phyloP scores from a whole-genome alignment of 2,888 invertebrate species.

The Cinara cedri region DNA sequence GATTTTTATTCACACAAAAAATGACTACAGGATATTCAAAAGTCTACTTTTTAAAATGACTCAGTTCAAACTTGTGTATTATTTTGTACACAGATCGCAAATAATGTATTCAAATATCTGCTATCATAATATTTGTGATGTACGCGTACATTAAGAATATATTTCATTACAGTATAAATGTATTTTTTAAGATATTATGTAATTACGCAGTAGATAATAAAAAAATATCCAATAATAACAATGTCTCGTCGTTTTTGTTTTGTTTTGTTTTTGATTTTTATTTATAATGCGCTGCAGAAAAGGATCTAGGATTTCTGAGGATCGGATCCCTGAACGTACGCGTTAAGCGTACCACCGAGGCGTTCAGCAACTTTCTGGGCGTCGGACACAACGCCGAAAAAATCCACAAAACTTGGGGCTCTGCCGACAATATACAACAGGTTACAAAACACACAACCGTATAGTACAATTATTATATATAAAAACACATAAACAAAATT shows the following conservation, averaged over 20 bases:
- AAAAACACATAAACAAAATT: constrained; percentile 1
- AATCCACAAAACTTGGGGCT: constrained; percentile 87
- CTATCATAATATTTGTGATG: no score
- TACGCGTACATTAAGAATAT: no score
- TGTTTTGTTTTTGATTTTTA: constrained; percentile 12
- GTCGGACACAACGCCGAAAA: constrained; percentile 74
- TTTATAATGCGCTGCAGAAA: constrained; percentile 68
- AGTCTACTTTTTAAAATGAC: no score
- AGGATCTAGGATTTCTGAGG: constrained; percentile 86
- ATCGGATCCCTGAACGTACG: constrained; percentile 91
- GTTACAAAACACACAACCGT: constrained; percentile 61
- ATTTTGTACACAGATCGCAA: no score
- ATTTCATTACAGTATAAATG: no score
- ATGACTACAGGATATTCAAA: no score
- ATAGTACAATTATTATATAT: constrained; percentile 19
- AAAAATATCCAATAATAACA: not conserved
- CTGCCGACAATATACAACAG: constrained; percentile 85
- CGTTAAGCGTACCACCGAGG: constrained; percentile 90
- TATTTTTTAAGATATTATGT: no score
- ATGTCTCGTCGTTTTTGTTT: constrained; percentile 27
- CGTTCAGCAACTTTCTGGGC: constrained; percentile 87
- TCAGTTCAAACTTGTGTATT: no score
- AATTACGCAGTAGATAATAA: no score
- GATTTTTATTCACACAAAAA: no score
- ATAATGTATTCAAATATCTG: no score